Evolutionary conservation across 2,797 vertebrate species (phyloP).

Genomic region (Erethizon dorsatum): DNA sequence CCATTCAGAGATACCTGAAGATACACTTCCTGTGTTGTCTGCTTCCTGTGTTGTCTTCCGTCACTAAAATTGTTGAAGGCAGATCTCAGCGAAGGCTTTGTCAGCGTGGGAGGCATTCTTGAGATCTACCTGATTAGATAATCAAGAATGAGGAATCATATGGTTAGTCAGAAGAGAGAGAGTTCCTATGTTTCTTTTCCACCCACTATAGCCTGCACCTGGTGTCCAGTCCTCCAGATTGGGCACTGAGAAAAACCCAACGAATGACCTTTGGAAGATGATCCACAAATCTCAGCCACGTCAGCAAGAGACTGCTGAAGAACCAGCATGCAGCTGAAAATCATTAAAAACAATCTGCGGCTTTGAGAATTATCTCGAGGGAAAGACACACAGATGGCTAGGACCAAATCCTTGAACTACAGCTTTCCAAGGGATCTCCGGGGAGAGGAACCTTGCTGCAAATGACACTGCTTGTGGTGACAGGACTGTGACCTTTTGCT

Average conservation of each 20-base stretch:
- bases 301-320: background rate
- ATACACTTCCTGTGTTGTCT: background rate
- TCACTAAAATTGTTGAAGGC: background rate
- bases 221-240: background rate
- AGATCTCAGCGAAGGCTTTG: background rate
- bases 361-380: slow-evolving; percentile 37
- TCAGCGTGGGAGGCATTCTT: background rate
- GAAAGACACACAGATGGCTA: background rate
- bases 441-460: background rate
- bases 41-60: background rate
- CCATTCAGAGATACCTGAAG: slow-evolving; percentile 2
- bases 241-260: background rate
- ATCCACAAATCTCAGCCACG: background rate
- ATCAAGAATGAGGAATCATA: background rate
- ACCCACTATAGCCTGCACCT: background rate
- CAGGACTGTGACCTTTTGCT: background rate
- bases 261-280: slow-evolving; percentile 26
- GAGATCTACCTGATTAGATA: background rate
- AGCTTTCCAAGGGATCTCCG: background rate
- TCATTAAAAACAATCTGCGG: background rate
- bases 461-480: background rate
- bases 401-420: slow-evolving; percentile 37
- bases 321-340: slow-evolving; percentile 7
- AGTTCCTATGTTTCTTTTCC: background rate
- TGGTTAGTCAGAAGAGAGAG: background rate